Base-by-base conservation (phyloP, 2,888 invertebrate species). In the Amphipyra tragopoginis region DNA sequence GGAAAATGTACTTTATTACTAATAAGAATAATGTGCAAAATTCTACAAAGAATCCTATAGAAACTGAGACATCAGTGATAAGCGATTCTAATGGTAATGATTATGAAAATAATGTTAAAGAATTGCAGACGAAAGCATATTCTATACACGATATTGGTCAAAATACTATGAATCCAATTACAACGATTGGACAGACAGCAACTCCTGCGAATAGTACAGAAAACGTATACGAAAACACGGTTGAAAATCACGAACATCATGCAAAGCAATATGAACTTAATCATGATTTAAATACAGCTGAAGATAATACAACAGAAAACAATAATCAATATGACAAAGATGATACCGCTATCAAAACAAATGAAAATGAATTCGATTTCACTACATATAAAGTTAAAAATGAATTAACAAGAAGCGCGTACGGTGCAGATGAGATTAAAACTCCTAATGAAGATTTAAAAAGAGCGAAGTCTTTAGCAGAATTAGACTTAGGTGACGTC, bases 401-500 rank as follows among this genome's bases (percentile, higher is more conserved):
- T 15, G 14, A 11, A 2, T 1, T 64, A 6, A 42, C 57, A 49
- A 61, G 52, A 47, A 75, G 75, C n/a, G 63, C 53, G 0, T 66
- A 69, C 8, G 54, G 10, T 5, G 15, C 8, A 0, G 59, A 56
- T 13, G 75, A 70, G 8, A 48, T 65, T 3, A 64, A 39, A 11
- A 43, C 9, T 3, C 44, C 55, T 29, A 88, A 82, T 55, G 67
- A 75, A 39, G 78, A 85, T 38, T 54, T 80, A 5, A 81, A 62
- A 65, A 68, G 68, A 29, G 56, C 77, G 0, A 89, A 87, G 48
- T 91, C 91, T 1, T 55, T 88, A 2, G 92, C 88, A 0, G 92
- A 92, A 62, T 66, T 90, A 52, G 90, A 77, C 42, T 50, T 90
- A 57, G 90, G 88, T 0, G 86, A 90, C 34, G 81, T 78, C 0